These are phyloP conservation scores for Labeo calbasu DNA, from an alignment of 2,797 vertebrate species.

Conservation along the genomic window DNA sequence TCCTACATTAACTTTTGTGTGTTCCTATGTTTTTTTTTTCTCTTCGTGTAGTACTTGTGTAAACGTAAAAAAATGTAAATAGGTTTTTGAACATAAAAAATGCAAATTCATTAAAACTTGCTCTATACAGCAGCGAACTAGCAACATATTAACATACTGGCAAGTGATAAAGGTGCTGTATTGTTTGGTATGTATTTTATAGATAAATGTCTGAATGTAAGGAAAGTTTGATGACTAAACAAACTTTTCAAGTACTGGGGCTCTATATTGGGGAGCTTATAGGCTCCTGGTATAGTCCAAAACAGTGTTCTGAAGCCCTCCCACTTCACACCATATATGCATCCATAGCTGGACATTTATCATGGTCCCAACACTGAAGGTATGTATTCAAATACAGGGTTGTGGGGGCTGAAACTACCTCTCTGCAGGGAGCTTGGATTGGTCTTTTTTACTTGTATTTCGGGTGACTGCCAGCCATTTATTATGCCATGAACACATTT, in stretches of 20 bases:
- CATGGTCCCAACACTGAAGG: constrained; percentile 61
- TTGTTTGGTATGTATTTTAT: background rate
- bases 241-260: constrained; percentile 57
- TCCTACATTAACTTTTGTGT: background rate
- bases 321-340: constrained; percentile 75
- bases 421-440: background rate
- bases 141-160: background rate
- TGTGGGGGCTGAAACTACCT: constrained; percentile 53
- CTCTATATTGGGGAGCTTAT: constrained; percentile 69
- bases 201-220: background rate
- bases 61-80: background rate
- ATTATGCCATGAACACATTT: background rate
- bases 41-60: background rate
- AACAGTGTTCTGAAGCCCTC: constrained; percentile 58
- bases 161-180: background rate
- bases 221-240: constrained; percentile 43
- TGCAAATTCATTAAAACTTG: background rate
- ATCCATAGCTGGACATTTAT: constrained; percentile 69
- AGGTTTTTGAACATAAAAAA: background rate
- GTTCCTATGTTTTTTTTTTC: background rate
- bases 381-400: constrained; percentile 53
- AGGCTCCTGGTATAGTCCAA: constrained; percentile 69
- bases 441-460: background rate
- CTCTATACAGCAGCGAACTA: background rate
- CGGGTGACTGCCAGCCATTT: background rate